Evolutionary conservation across 2,797 vertebrate species (phyloP).

Genomic region (Tenualosa thibaudeaui): DNA sequence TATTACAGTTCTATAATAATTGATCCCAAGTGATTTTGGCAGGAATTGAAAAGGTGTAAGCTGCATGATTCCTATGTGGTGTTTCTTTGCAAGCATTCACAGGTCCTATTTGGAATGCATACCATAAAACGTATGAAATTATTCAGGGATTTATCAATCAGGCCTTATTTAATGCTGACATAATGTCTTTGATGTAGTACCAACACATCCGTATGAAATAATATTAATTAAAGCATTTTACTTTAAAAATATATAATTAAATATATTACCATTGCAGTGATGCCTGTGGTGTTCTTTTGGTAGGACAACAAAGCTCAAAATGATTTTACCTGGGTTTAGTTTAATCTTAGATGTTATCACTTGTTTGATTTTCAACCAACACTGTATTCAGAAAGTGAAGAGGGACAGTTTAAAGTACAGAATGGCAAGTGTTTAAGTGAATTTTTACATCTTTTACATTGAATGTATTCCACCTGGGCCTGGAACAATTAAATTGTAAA

Average conservation of each 20-base stretch:
- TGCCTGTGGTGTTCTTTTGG: background rate
- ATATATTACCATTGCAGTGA: background rate
- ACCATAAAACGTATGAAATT: background rate
- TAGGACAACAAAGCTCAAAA: background rate
- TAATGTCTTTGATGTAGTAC: background rate
- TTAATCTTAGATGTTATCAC: background rate
- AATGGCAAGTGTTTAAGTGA: background rate
- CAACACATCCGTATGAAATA: background rate
- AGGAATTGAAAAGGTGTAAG: background rate
- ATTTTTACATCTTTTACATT: background rate
- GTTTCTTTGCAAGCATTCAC: too few species aligned
- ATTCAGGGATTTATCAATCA: too few species aligned
- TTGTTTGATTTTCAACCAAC: slow-evolving; percentile 4
- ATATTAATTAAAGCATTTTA: too few species aligned
- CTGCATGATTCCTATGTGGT: background rate
- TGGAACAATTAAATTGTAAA: background rate
- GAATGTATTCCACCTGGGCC: background rate
- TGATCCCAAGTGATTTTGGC: background rate
- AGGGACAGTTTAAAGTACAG: background rate
- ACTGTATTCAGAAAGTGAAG: background rate
- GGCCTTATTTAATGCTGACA: background rate
- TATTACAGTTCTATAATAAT: too few species aligned
- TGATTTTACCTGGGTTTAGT: too few species aligned
- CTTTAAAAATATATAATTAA: too few species aligned
- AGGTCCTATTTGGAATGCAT: background rate